phyloP scores from a whole-genome alignment of 2,797 vertebrate species.

The Gallinago stenura region DNA sequence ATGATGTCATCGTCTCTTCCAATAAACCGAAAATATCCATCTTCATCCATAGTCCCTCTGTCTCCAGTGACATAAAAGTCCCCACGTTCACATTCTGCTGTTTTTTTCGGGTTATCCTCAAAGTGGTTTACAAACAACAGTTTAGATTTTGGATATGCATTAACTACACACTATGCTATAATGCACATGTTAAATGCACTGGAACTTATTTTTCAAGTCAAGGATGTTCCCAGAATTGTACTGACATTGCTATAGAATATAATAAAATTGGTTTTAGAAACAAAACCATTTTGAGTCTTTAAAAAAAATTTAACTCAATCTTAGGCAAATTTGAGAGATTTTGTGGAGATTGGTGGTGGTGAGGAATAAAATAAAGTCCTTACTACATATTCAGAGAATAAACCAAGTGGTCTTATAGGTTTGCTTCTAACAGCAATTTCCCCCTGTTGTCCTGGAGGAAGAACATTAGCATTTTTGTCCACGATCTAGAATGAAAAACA shows the following conservation, averaged over 20 bases:
- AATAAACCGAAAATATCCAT: conserved; percentile 85
- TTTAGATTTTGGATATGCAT: background rate
- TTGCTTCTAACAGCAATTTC: conserved; percentile 84
- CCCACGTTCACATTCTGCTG: conserved; percentile 75
- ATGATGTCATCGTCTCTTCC: conserved; percentile 86
- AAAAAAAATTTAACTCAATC: background rate
- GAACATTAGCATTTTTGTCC: conserved; percentile 78
- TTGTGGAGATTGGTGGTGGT: background rate
- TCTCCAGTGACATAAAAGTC: conserved; percentile 87
- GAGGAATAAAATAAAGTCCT: background rate
- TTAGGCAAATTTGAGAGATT: background rate
- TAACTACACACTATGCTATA: background rate
- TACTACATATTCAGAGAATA: conserved; percentile 85
- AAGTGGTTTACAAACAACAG: conserved; percentile 13
- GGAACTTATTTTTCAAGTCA: background rate
- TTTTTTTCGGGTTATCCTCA: conserved; percentile 82
- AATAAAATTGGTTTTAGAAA: background rate
- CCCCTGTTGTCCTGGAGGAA: conserved; percentile 81
- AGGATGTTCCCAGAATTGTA: background rate
- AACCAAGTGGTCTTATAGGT: conserved; percentile 80
- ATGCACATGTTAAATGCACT: background rate
- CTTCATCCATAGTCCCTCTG: conserved; percentile 78
- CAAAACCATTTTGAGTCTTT: background rate
- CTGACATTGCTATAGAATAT: background rate
- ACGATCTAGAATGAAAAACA: conserved; percentile 78